Evolutionary conservation across 2,113 vertebrate genomes (phyloP).

Genomic region (Acanthochromis polyacanthus): DNA sequence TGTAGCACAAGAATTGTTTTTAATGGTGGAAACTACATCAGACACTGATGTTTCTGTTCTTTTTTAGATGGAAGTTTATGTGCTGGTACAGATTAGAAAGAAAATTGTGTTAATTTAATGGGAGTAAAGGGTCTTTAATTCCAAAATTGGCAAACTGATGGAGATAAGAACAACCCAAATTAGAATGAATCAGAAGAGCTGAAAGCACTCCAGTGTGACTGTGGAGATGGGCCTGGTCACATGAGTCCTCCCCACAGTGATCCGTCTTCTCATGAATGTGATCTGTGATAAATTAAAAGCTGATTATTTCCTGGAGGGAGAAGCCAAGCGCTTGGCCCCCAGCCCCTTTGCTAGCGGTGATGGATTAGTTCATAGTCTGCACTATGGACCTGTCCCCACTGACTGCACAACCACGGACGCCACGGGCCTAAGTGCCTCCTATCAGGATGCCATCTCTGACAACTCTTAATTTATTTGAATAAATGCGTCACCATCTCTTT

Average conservation of each 20-base stretch:
- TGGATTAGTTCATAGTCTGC: slow-evolving; percentile 76
- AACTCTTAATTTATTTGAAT: slow-evolving; percentile 78
- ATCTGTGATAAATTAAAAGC: slow-evolving; percentile 85
- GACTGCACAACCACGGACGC: slow-evolving; percentile 62
- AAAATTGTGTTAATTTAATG: slow-evolving; percentile 36
- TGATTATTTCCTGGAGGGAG: slow-evolving; percentile 83
- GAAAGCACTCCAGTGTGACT: slow-evolving; percentile 56
- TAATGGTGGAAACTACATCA: slow-evolving; percentile 13
- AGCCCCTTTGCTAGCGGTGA: slow-evolving; percentile 70
- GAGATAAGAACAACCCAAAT: slow-evolving; percentile 60
- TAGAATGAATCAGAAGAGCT: slow-evolving; percentile 56
- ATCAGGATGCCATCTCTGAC: slow-evolving; percentile 69
- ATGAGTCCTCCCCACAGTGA: slow-evolving; percentile 59
- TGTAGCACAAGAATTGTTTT: background rate
- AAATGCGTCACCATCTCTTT: slow-evolving; percentile 60
- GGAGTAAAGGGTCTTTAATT: slow-evolving; percentile 10
- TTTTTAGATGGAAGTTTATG: background rate
- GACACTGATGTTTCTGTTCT: background rate
- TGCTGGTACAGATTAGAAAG: background rate
- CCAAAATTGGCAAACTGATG: slow-evolving; percentile 43
- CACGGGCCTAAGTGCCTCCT: slow-evolving; percentile 68
- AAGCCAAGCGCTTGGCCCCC: slow-evolving; percentile 65
- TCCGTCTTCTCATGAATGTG: slow-evolving; percentile 77
- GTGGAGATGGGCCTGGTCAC: slow-evolving; percentile 61
- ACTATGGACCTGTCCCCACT: slow-evolving; percentile 68